These are phyloP conservation scores for Chamaedrilus cognettii DNA, from an alignment of 2,888 invertebrate species.

Conservation along the genomic window DNA sequence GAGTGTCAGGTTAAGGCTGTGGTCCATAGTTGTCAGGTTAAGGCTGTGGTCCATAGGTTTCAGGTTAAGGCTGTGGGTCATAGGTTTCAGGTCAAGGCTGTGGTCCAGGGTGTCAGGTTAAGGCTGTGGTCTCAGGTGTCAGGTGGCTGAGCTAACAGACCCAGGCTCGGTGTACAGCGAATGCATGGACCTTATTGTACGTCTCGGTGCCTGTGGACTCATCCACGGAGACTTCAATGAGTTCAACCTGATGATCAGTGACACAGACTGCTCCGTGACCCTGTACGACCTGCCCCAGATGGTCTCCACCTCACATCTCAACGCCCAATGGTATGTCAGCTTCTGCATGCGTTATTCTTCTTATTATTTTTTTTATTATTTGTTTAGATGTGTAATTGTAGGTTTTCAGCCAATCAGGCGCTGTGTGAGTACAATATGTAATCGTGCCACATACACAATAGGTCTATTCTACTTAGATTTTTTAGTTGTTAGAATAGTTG, in stretches of 20 bases:
- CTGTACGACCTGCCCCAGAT: constrained; percentile 99
- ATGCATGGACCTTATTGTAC: constrained; percentile 89
- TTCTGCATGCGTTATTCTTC: neutral
- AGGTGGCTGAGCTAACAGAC: constrained; percentile 69
- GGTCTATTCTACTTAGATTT: too few relatives aligned
- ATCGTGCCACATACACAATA: too few relatives aligned
- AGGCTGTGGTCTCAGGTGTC: constrained; percentile 44
- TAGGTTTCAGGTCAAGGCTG: too few relatives aligned
- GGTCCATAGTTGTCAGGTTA: too few relatives aligned
- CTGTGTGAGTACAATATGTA: too few relatives aligned
- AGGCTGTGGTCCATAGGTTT: too few relatives aligned
- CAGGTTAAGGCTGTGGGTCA: too few relatives aligned
- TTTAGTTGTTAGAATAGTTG: too few relatives aligned
- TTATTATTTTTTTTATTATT: neutral
- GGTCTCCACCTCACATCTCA: constrained; percentile 90
- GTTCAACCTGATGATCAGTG: constrained; percentile 89
- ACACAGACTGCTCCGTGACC: constrained; percentile 55
- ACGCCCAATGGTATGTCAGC: constrained; percentile 83
- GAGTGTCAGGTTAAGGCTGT: too few relatives aligned
- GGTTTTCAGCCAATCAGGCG: too few relatives aligned
- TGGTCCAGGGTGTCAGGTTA: too few relatives aligned
- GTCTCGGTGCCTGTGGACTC: constrained; percentile 90
- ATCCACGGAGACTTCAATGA: constrained; percentile 99
- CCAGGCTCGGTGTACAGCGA: constrained; percentile 84
- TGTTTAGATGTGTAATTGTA: too few relatives aligned